A percentile compares a stretch with the other conserved stretches of the same genome.
Conservation (phyloP, 1,140 invertebrate species). For the Linepithema humile region DNA sequence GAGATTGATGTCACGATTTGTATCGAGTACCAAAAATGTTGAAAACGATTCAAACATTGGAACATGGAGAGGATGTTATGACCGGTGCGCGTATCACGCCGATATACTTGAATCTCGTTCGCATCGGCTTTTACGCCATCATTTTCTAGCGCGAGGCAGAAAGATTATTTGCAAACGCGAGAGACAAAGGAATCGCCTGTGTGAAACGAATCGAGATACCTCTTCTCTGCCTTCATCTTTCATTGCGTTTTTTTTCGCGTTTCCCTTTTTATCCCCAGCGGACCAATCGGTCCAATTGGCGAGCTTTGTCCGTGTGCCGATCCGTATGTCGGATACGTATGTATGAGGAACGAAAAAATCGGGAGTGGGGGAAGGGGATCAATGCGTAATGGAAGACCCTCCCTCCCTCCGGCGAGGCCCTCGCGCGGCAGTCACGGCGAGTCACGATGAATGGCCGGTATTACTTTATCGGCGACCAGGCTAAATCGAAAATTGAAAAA, state of each 20-base stretch:
- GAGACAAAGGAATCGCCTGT: constrained; percentile 42
- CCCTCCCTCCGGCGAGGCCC: constrained; percentile 11
- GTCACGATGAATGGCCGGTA: constrained; percentile 63
- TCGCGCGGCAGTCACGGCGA: constrained; percentile 28
- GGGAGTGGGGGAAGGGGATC: constrained; percentile 49
- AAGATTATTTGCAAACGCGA: constrained; percentile 60
- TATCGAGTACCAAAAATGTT: constrained; percentile 18
- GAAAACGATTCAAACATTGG: constrained; percentile 31
- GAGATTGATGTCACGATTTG: constrained; percentile 7
- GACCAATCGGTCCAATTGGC: constrained; percentile 63
- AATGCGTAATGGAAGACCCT: constrained; percentile 66
- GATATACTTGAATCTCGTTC: constrained; percentile 14
- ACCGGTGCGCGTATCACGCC: background rate
- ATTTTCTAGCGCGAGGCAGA: constrained; percentile 19
- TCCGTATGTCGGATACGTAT: constrained; percentile 56
- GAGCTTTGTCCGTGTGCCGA: constrained; percentile 56
- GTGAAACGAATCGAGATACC: constrained; percentile 59
- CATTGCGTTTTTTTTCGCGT: constrained; percentile 20
- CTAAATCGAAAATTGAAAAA: constrained; percentile 70
- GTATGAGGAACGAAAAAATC: constrained; percentile 59
- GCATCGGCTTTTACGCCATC: background rate
- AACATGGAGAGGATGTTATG: background rate
- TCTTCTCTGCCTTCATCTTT: constrained; percentile 11
- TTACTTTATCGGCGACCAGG: constrained; percentile 67
- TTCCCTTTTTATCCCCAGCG: constrained; percentile 12